These are phyloP conservation scores for Orthosia gracilis DNA, from an alignment of 2,888 invertebrate species.

Conservation along the genomic window DNA sequence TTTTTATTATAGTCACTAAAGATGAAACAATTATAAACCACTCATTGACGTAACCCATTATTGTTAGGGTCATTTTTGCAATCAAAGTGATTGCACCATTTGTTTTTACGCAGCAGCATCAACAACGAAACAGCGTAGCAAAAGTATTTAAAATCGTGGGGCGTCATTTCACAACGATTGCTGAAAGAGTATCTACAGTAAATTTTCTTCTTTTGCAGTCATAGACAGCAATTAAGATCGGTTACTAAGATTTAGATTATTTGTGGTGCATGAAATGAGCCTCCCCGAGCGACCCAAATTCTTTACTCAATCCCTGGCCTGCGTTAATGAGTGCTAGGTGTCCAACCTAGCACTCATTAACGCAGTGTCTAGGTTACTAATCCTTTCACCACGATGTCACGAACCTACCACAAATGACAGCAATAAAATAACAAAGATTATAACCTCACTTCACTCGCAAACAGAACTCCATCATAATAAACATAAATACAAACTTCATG, in stretches of 20 bases:
- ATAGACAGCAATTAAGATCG: no score
- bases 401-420: background rate
- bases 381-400: no score
- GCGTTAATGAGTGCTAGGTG: no score
- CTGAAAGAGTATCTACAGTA: background rate
- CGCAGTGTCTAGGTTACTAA: no score
- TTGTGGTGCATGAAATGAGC: no score
- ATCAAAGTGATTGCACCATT: slow-evolving; percentile 20
- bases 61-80: slow-evolving; percentile 18
- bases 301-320: no score
- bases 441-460: slow-evolving; percentile 18
- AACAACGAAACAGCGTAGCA: slow-evolving; percentile 15
- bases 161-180: slow-evolving; percentile 16
- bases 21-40: slow-evolving; percentile 30
- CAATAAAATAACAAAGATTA: background rate
- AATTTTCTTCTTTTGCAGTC: no score
- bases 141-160: background rate
- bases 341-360: no score
- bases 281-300: no score
- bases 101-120: slow-evolving; percentile 22
- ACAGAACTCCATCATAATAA: background rate
- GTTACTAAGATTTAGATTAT: no score
- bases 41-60: background rate
- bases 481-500: slow-evolving; percentile 18
- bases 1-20: background rate